Base-by-base conservation (phyloP, 2,113 vertebrate species). In the Macrotus californicus region DNA sequence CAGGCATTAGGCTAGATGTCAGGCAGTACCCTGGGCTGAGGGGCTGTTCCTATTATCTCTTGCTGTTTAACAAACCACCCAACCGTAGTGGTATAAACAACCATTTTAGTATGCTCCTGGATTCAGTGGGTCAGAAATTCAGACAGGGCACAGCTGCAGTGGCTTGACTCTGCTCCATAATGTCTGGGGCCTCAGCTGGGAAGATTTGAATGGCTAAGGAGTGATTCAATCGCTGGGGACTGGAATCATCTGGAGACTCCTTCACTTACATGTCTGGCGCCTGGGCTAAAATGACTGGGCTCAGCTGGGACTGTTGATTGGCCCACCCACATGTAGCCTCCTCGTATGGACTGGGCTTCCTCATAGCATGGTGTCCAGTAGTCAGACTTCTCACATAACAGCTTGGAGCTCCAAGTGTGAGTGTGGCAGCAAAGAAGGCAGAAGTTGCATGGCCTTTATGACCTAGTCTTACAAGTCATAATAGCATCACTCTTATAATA, bases 1-100 rank as follows among this genome's bases (percentile, higher is more conserved):
- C 77, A 67, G 86, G 85, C 85, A 88, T 97, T 97, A 96, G 76
- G 70, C 41, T 72, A 34, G 88, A 96, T 26, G 52, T 87, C 95
- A 94, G 90, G 81, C 90, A 96, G 84, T 80, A 84, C 36, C 50
- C 43, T 54, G 52, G 90, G 76, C 76, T 87, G 54, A 80, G 52
- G 66, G 41, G 73, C 61, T 91, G 76, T 66, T 93, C 48, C 81
- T 61, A 39, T 90, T 90, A 93, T 90, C 92, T 90, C 34, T 64
- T 61, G 59, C 87, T 92, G 16, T 81, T 92, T 92, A 94, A 91
- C 94, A 88, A 93, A 89, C n/a, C 21, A 24, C 59, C 81, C n/a
- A 83, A 70, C 61, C 56, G 69, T 82, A 16, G 54, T 59, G 64
- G 83, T 43, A 66, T 80, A 52, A 93, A 80, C 52, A 77, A 81